These are phyloP conservation scores for Turritopsis rubra DNA, from an alignment of 30 jellyfish, hydroid and myxozoan genomes.

Conservation along the genomic window DNA sequence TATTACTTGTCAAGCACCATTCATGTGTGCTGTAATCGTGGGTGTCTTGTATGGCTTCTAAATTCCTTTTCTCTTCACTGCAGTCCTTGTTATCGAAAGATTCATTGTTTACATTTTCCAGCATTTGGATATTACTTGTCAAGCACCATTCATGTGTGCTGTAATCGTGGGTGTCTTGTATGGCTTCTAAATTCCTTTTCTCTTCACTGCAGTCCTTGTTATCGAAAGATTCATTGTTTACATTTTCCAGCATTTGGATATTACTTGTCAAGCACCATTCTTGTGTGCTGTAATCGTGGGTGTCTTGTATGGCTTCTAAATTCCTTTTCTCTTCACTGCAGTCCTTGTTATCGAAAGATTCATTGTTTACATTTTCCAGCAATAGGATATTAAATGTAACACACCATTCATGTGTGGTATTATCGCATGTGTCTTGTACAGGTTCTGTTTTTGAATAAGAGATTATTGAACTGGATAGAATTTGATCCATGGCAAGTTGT, in stretches of 20 bases:
- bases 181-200: too few species aligned
- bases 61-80: too few species aligned
- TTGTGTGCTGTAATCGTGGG: not conserved
- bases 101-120: too few species aligned
- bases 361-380: not conserved
- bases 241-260: not conserved
- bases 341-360: not conserved
- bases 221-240: not conserved
- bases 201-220: too few species aligned
- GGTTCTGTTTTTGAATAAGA: not conserved
- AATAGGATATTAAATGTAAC: not conserved
- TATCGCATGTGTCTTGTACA: not conserved
- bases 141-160: too few species aligned
- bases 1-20: too few species aligned
- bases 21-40: too few species aligned
- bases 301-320: not conserved
- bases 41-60: too few species aligned
- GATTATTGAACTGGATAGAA: not conserved
- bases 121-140: too few species aligned
- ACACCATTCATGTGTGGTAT: not conserved
- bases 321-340: not conserved
- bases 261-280: not conserved
- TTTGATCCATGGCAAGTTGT: too few species aligned
- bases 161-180: too few species aligned
- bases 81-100: too few species aligned